Evolutionary conservation across 2,113 vertebrate species (phyloP), one percentile per base, ranked within the genome.

Genomic region (Labeo catla): DNA sequence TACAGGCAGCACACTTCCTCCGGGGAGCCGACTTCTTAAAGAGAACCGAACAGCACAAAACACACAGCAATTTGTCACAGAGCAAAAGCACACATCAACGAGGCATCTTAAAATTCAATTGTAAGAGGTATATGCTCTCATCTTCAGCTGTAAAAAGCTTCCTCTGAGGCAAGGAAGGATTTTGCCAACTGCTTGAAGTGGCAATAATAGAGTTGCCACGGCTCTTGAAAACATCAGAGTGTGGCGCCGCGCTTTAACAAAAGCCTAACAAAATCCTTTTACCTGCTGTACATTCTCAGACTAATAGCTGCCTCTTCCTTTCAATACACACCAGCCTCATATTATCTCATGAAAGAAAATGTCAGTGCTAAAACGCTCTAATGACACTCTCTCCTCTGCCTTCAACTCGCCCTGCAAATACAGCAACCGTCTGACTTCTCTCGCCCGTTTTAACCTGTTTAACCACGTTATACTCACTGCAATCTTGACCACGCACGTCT

Each of bases 1-100:
- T 99, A 91, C 98, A 99, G 49, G 96, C 98, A 0, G 97, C 98
- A 88, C 98, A 99, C 86, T 99, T 99, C 92, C 95, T 98, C 91
- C 98, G 94, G 92, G 97, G 95, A 77, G 97, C 97, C 0, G 98
- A 99, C 95, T 98, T 99, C 98, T 99, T 94, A 93, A 95, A 91
- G 91, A 91, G 91, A 91, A 89, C 86, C 87, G 85, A 86, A 89
- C 21, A 85, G 83, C 73, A 86, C 11, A 91, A 68, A 83, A 3
- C 86, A 86, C 72, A 91, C 87, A 54, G 36, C 54, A 86, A 82
- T 91, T 65, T 45, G 57, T 83, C 54, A 87, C 52, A 72, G 34
- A 28, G 59, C 52, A 19, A 57, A 39, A 2, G 8, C 23, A 78
- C 47, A 36, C 76, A 57, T 39, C 49, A 6, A 76, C 23, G 49